These are phyloP conservation scores for Borostomias antarcticus DNA, from an alignment of 2,797 vertebrate genomes.

Conservation along the genomic window DNA sequence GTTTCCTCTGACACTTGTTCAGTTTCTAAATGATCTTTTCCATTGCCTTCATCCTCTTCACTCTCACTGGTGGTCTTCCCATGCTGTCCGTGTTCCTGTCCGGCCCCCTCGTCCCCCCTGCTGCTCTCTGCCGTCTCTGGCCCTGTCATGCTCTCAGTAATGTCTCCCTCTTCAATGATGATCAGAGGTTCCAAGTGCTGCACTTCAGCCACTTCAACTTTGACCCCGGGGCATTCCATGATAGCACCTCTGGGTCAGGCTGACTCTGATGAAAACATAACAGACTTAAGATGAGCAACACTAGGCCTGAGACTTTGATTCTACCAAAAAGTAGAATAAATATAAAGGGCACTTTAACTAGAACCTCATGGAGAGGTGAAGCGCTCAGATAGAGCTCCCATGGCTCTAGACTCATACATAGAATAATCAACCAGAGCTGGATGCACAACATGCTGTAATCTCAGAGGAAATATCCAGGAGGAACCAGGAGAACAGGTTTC, in stretches of 20 bases:
- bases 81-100: slow-evolving; percentile 30
- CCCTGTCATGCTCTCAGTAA: slow-evolving; percentile 18
- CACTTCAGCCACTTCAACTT: slow-evolving; percentile 59
- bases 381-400: too few species aligned
- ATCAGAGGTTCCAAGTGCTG: slow-evolving; percentile 61
- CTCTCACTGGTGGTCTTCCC: slow-evolving; percentile 29
- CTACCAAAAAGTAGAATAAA: too few species aligned
- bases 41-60: slow-evolving; percentile 18
- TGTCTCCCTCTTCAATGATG: slow-evolving; percentile 69
- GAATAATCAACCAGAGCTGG: slow-evolving; percentile 12
- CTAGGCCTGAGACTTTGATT: neutral
- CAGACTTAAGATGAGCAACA: slow-evolving; percentile 11
- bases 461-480: slow-evolving; percentile 16
- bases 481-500: slow-evolving; percentile 64
- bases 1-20: slow-evolving; percentile 1
- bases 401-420: neutral
- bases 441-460: slow-evolving; percentile 13
- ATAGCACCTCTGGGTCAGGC: slow-evolving; percentile 31
- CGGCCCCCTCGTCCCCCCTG: slow-evolving; percentile 18
- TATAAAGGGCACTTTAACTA: too few species aligned
- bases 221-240: slow-evolving; percentile 41
- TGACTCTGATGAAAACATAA: slow-evolving; percentile 37
- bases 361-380: too few species aligned
- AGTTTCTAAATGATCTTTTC: neutral
- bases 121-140: neutral